Base-by-base conservation (phyloP, 1,140 invertebrate species). In the Drosophila kikkawai region DNA sequence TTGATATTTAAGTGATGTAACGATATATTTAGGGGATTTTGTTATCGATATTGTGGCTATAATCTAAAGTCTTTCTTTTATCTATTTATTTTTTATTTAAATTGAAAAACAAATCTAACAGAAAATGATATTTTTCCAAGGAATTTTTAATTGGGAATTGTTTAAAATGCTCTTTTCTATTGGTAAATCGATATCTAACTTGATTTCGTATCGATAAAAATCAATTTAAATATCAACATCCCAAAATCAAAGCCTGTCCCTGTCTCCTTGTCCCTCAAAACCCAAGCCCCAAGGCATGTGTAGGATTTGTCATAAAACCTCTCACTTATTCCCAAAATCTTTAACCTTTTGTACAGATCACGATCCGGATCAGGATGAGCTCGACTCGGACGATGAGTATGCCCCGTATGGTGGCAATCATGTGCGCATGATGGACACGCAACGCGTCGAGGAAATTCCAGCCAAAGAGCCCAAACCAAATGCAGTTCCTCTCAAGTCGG, bases 401-500 rank as follows among this genome's bases (percentile, higher is more conserved):
- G 91, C 90, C 74, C 92, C 87, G 36, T 86, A 88, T 61, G 79
- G 84, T 15, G 93, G 59, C 94, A 94, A 93, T 94, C 94, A 65
- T 95, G 96, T 92, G 29, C 84, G 84, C 94, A 83, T 91, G 65
- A 96, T 97, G 80, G 97, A 98, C 91, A 97, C 96, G 37, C 95
- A 95, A 17, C 94, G 96, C 56, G 95, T 98, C 39, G 97, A 98
- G 92, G 97, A 98, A 93, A 97, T 98, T 66, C 97, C 97, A 61
- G 97, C 97, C 60, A 97, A 97, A 93, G 97, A 97, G 93, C 97
- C 96, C 17, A 95, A 96, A 86, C 96, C 97, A 91, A 96, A 98
- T 94, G 97, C 97, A 64, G 95, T 97, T 93, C 97, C 97, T 64
- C 94, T 98, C 50, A 98, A 98, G 92, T 98, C 97, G 26, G 97